Evolutionary conservation across 30 jellyfish, hydroid and myxozoan species (phyloP).

Genomic region (Turritopsis dohrnii): DNA sequence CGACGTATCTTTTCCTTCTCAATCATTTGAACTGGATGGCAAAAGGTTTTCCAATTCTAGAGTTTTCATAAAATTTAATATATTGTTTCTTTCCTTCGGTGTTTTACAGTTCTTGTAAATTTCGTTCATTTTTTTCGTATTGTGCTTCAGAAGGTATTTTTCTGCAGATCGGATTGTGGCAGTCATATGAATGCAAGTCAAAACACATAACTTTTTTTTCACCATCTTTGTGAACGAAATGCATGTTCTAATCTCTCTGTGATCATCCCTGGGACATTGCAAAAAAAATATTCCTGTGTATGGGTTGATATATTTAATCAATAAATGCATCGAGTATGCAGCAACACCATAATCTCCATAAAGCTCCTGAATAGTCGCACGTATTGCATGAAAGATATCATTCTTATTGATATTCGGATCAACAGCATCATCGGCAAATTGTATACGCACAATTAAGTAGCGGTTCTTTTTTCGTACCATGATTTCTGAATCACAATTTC

Average conservation of each 20-base stretch:
- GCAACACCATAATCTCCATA: constrained; percentile 36
- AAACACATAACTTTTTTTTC: constrained; percentile 10
- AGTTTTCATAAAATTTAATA: constrained; percentile 11
- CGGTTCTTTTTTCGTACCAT: constrained; percentile 41
- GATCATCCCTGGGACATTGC: constrained; percentile 22
- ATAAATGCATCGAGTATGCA: neutral
- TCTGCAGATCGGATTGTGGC: constrained; percentile 37
- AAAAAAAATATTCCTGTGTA: constrained; percentile 25
- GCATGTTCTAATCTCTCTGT: constrained; percentile 22
- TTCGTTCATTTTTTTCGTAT: constrained; percentile 11
- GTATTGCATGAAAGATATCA: constrained; percentile 7
- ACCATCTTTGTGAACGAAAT: constrained; percentile 17
- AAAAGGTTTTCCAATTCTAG: neutral
- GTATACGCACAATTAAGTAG: constrained; percentile 18
- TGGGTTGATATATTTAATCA: constrained; percentile 23
- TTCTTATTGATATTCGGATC: constrained; percentile 10
- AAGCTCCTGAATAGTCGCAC: constrained; percentile 3
- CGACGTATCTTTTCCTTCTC: neutral
- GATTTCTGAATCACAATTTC: neutral
- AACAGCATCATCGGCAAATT: constrained; percentile 14
- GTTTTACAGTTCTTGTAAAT: constrained; percentile 14
- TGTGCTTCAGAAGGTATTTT: constrained; percentile 4
- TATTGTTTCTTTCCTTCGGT: neutral
- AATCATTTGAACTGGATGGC: neutral
- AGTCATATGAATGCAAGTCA: constrained; percentile 25